phyloP scores from a whole-genome alignment of 2,113 vertebrate species.

The Dolichotis patagonum region DNA sequence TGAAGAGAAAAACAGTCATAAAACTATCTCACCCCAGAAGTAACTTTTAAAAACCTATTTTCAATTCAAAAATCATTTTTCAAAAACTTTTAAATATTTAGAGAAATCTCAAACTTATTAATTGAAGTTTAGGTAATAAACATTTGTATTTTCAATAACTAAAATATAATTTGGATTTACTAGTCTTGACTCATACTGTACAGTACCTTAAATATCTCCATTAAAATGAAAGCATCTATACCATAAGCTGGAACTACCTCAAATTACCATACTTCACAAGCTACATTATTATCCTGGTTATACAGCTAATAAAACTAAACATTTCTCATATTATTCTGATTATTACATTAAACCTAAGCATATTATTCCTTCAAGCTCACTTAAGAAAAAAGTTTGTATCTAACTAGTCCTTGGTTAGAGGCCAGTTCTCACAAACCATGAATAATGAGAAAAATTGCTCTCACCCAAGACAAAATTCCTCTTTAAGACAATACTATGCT shows the following conservation, averaged over 20 bases:
- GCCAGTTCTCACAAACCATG: neutral
- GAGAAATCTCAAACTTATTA: neutral
- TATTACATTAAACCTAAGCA: neutral
- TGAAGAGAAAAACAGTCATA: neutral
- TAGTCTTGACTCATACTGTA: neutral
- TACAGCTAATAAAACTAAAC: neutral
- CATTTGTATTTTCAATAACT: neutral
- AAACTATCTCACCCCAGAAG: neutral
- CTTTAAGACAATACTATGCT: neutral
- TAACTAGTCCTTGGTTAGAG: neutral
- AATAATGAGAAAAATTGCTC: neutral
- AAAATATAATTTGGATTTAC: neutral
- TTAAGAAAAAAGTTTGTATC: neutral
- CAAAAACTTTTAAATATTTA: neutral
- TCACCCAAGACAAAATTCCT: neutral
- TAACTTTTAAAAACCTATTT: neutral
- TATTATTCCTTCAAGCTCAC: neutral
- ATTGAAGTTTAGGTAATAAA: neutral
- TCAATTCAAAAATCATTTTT: neutral
- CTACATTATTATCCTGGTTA: neutral
- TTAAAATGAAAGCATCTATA: neutral
- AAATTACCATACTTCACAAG: constrained; percentile 26
- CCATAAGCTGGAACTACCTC: neutral
- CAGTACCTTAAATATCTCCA: constrained; percentile 30
- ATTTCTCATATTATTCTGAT: neutral